Percentiles rank a stretch among this genome's conserved stretches.
These are phyloP conservation scores for Eidolon dupreanum DNA, from an alignment of 2,797 vertebrate species.

Conservation along the genomic window DNA sequence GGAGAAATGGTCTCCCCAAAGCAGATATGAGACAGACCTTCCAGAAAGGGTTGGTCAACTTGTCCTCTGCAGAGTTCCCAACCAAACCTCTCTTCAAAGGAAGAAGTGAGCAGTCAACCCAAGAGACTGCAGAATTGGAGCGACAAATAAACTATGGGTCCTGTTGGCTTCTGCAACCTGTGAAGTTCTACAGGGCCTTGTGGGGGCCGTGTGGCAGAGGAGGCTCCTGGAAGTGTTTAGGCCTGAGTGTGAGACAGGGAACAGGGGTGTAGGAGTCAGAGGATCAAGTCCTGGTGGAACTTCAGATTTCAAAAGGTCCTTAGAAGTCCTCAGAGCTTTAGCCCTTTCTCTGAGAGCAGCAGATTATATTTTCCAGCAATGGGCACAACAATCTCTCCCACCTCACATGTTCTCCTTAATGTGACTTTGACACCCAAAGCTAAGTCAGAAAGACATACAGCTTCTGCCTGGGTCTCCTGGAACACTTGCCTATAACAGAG, in stretches of 20 bases:
- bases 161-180: neutral
- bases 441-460: neutral
- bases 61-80: neutral
- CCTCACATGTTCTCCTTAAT: neutral
- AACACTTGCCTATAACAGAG: neutral
- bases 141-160: neutral
- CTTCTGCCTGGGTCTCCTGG: neutral
- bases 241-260: neutral
- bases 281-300: neutral
- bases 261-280: neutral
- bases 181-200: neutral
- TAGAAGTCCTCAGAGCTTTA: neutral
- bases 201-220: fast-evolving
- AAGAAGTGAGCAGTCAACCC: neutral
- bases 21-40: neutral
- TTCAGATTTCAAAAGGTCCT: neutral
- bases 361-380: neutral
- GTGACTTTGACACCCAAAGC: neutral
- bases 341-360: neutral
- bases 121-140: neutral
- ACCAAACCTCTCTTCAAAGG: neutral
- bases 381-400: neutral
- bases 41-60: neutral
- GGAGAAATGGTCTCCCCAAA: neutral
- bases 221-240: neutral